Evolutionary conservation across 1,140 invertebrate genomes (phyloP).

Genomic region (Schlechtendalia chinensis): DNA sequence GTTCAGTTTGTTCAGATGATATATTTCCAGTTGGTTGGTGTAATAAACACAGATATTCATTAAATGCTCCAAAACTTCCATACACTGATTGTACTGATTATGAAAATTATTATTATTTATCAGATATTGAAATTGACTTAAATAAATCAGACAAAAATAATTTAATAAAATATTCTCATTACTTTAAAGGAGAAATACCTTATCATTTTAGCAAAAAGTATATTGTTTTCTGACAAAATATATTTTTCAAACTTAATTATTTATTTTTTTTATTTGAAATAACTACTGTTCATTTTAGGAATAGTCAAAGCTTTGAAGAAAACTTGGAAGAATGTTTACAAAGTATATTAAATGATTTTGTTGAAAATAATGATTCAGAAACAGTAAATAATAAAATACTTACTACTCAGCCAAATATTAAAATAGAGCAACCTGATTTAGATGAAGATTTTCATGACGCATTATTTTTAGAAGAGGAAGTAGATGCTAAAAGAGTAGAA

Average conservation of each 20-base stretch:
- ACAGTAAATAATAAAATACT: not conserved
- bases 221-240: not conserved
- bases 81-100: not conserved
- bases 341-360: not conserved
- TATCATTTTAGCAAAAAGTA: conserved; percentile 31
- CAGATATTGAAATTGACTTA: conserved; percentile 35
- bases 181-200: not conserved
- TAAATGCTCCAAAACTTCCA: not conserved
- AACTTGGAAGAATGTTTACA: not conserved
- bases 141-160: not conserved
- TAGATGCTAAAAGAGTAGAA: not conserved
- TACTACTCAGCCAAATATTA: not conserved
- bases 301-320: not conserved
- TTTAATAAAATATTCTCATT: not conserved
- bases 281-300: not conserved
- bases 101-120: conserved; percentile 29
- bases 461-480: not conserved
- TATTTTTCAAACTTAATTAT: not conserved
- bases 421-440: conserved; percentile 9
- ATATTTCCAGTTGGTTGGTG: conserved; percentile 42
- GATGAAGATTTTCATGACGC: conserved; percentile 29
- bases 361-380: not conserved
- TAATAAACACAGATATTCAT: conserved; percentile 31
- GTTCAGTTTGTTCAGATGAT: conserved; percentile 46
- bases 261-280: not conserved